Base-by-base conservation (phyloP, 2,797 vertebrate genomes). In the Pseudocheirus occidentalis region DNA sequence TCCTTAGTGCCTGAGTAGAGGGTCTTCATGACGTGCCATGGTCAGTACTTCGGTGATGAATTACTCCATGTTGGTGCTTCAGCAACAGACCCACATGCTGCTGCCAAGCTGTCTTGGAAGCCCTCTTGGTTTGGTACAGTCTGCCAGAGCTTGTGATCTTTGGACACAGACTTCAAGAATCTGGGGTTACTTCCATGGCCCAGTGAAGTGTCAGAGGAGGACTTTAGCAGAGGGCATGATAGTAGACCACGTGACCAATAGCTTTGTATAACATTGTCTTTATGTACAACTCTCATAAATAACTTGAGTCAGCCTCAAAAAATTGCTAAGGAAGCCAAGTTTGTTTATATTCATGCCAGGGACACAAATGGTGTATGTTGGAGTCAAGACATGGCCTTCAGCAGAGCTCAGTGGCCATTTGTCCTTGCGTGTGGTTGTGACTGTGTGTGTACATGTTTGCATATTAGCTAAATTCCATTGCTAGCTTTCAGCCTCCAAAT, bases 381-480 rank as follows among this genome's bases (percentile, higher is more conserved):
- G 62, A 73, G 34, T 40, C 5, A 40, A 73, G 62, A 73, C n/a
- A 59, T 31, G 16, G 16, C 34, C 34, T 73, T 73, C n/a, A n/a
- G n/a, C 7, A 7, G n/a, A 81, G 6, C 7, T 81, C n/a, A 81
- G n/a, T 10, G n/a, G 66, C 66, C n/a, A 40, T 81, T 81, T 81
- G 66, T 40, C 16, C 40, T 81, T 40, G 18, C 2, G 10, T 50
- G 24, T 87, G 40, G 46, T 9, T 46, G 18, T 81, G 73, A 50
- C 0, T 0, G 0, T 1, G 0, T 52, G 56, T 0, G 13, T 53
- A 40, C 13, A 0, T 9, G 40, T 14, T 27, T 40, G 27, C 0
- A 16, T 54, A 53, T 46, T 1, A 58, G 90, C n/a, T 14, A 0
- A 4, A 16, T 27, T 12, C 73, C 0, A 2, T 50, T n/a, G 0